A percentile compares a stretch with the other conserved stretches of the same genome.
These are phyloP conservation scores for Pseudorhombus dupliciocellatus DNA, from an alignment of 2,113 vertebrate genomes.

Conservation along the genomic window DNA sequence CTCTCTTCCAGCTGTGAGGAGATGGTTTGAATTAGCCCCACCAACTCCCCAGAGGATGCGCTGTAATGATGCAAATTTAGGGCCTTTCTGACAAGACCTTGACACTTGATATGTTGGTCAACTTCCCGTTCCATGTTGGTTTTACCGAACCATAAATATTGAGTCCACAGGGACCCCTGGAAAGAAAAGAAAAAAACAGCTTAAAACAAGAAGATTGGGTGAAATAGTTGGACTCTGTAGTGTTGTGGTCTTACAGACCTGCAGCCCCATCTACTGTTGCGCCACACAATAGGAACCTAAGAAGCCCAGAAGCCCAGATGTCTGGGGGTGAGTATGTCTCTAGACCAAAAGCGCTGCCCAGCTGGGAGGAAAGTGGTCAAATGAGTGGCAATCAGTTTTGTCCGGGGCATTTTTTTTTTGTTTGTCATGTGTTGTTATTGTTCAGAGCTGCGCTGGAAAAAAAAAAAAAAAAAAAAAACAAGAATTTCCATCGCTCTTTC, in stretches of 20 bases:
- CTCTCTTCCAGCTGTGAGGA: slow-evolving; percentile 46
- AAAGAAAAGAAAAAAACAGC: slow-evolving; percentile 33
- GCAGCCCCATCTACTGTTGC: slow-evolving; percentile 78
- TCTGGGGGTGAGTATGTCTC: slow-evolving; percentile 36
- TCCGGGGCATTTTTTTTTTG: slow-evolving; percentile 8
- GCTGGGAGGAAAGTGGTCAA: slow-evolving; percentile 34
- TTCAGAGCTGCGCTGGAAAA: neutral
- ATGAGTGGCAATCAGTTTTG: slow-evolving; percentile 22
- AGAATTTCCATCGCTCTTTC: slow-evolving; percentile 4
- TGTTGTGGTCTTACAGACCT: slow-evolving; percentile 52
- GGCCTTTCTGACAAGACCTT: slow-evolving; percentile 74
- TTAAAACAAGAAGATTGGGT: slow-evolving; percentile 23
- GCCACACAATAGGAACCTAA: slow-evolving; percentile 43
- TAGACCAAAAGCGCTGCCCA: slow-evolving; percentile 22
- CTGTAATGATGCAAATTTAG: slow-evolving; percentile 75
- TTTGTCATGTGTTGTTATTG: slow-evolving; percentile 25
- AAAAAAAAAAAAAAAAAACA: neutral
- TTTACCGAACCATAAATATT: slow-evolving; percentile 75
- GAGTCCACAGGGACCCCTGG: slow-evolving; percentile 59
- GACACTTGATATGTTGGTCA: slow-evolving; percentile 76
- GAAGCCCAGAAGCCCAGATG: slow-evolving; percentile 45
- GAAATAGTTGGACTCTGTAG: slow-evolving; percentile 9
- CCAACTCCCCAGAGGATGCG: slow-evolving; percentile 59
- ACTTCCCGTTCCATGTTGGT: slow-evolving; percentile 69
- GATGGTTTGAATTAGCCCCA: slow-evolving; percentile 75